Evolutionary conservation across 2,797 vertebrate genomes (phyloP), one percentile per base, ranked within the genome.

Genomic region (Pampus argenteus): DNA sequence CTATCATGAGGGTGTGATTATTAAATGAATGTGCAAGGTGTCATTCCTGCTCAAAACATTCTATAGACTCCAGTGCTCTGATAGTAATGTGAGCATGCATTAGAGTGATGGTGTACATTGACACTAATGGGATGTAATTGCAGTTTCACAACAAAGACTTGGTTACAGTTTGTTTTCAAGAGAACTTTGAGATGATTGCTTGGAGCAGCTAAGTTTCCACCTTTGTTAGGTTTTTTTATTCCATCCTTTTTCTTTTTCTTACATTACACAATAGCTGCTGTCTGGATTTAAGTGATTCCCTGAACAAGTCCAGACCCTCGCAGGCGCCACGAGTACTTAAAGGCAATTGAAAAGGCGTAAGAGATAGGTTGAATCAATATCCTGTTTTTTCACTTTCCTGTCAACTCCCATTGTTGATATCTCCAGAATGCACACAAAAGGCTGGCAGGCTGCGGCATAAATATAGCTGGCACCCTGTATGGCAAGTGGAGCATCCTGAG

Each of bases 331-430:
- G 1, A 77, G 71, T 84, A 79, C 84, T 88, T 86, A 85, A 85
- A 87, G 66, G 82, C 85, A 79, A 84, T 85, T 89, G 82, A 88
- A 90, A 89, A 76, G 66, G 76, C 70, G 66, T 83, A 88, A 89
- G 81, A 88, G 86, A 91, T 86, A 85, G 83, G 84, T 81, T 83
- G 85, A 92, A 89, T 92, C 90, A 88, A 88, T 89, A 89, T 63
- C 59, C 71, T 69, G 71, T 67, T 87, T 88, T 67, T 75, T 77
- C 71, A 70, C 73, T 74, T 76, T 70, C 55, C 57, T 84, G 81
- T 89, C 77, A 49, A 49, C 47, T 49, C 47, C 47, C 22, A 80
- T 91, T 89, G 85, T 90, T 91, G 85, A 76, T 84, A 78, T 81
- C 74, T 78, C 78, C 68, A 81, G 81, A 82, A 88, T 60, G 56